Evolutionary conservation across 2,888 invertebrate species (phyloP).

Genomic region (Drosophila niveifrons): DNA sequence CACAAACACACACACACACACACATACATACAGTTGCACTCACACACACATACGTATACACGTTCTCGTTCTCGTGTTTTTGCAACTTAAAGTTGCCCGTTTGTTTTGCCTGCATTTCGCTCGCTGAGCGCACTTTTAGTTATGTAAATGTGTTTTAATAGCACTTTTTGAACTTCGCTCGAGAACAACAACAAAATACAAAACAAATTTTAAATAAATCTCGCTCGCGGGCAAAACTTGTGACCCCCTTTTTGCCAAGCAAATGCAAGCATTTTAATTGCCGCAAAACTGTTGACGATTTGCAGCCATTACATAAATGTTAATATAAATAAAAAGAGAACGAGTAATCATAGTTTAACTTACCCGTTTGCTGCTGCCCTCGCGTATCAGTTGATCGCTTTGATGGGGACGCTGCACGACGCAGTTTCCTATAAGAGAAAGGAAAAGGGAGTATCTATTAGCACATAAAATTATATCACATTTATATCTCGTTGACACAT

Average conservation of each 20-base stretch:
- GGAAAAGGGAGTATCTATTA: neutral
- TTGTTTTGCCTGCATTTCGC: conserved; percentile 38
- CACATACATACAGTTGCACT: conserved; percentile 6
- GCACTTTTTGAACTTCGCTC: conserved; percentile 51
- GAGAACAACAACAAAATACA: conserved; percentile 24
- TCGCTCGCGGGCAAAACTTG: conserved; percentile 31
- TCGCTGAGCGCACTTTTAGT: conserved; percentile 56
- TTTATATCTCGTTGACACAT: neutral
- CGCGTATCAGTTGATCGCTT: conserved; percentile 93
- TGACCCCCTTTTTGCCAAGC: conserved; percentile 16
- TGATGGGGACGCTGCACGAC: conserved; percentile 93
- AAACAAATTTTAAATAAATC: conserved; percentile 41
- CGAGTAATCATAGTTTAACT: conserved; percentile 69
- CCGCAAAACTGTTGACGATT: conserved; percentile 47
- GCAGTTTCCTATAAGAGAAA: conserved; percentile 88
- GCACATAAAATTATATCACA: neutral
- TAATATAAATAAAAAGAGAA: neutral
- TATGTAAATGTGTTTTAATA: conserved; percentile 67
- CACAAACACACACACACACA: conserved; percentile 9
- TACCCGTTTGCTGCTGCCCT: conserved; percentile 94
- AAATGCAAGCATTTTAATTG: conserved; percentile 51
- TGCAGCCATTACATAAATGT: conserved; percentile 20
- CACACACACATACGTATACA: conserved; percentile 1
- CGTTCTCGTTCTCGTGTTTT: conserved; percentile 28
- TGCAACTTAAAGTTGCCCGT: conserved; percentile 46